Percentiles rank a stretch among this genome's conserved stretches.
phyloP scores from a whole-genome alignment of 2,888 invertebrate genomes.

The Zelleria hepariella region DNA sequence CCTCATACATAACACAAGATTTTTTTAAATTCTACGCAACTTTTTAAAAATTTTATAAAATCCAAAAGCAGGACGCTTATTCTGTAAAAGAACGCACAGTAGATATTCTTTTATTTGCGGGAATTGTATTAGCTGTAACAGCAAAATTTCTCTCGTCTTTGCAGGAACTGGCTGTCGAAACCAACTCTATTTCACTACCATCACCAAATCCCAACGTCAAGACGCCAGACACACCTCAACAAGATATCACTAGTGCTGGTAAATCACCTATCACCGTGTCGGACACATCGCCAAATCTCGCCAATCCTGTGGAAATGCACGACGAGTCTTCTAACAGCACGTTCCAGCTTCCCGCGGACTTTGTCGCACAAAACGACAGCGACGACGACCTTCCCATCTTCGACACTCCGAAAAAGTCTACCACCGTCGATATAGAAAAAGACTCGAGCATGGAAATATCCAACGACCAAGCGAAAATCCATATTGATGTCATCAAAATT shows the following conservation, averaged over 20 bases:
- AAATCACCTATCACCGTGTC: no score
- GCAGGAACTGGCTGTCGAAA: background rate
- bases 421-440: slow-evolving; percentile 33
- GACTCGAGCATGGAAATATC: slow-evolving; percentile 48
- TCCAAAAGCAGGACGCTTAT: no score
- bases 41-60: no score
- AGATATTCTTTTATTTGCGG: no score
- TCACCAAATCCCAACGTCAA: background rate
- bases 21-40: no score
- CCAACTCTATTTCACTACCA: background rate
- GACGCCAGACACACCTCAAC: background rate
- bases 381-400: slow-evolving; percentile 20
- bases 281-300: no score
- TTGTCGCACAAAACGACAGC: slow-evolving; percentile 20
- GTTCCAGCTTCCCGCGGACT: slow-evolving; percentile 26
- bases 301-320: background rate
- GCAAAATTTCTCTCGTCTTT: background rate
- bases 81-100: no score
- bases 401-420: slow-evolving; percentile 33
- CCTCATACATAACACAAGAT: no score
- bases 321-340: slow-evolving; percentile 23
- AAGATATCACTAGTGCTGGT: background rate
- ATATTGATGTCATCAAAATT: slow-evolving; percentile 33
- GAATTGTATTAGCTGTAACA: no score
- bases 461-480: slow-evolving; percentile 21